These are phyloP conservation scores for Rhynchophorus ferrugineus DNA, from an alignment of 1,140 invertebrate species.

Conservation along the genomic window DNA sequence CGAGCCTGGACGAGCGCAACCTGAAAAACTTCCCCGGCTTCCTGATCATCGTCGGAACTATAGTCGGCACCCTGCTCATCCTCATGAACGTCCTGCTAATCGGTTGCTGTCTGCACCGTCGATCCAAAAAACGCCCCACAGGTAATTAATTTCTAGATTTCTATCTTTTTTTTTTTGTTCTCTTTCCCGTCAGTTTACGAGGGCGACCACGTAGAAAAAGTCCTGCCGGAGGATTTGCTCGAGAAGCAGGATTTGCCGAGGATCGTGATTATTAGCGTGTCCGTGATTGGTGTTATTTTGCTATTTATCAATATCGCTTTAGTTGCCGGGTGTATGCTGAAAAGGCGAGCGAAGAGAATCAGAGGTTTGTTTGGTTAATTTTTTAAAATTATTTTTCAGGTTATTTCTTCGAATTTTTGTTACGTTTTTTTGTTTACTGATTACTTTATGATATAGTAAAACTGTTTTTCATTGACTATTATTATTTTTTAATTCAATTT, in stretches of 20 bases:
- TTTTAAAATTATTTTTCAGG: too few species aligned
- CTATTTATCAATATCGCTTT: constrained; percentile 74
- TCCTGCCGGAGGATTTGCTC: constrained; percentile 57
- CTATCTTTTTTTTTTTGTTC: constrained; percentile 45
- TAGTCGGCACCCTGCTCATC: constrained; percentile 63
- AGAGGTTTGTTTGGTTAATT: constrained; percentile 56
- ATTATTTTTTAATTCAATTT: too few species aligned
- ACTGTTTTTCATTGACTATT: too few species aligned
- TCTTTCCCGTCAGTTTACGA: constrained; percentile 46
- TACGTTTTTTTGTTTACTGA: too few species aligned
- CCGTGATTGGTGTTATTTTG: constrained; percentile 67
- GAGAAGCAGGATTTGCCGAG: constrained; percentile 63
- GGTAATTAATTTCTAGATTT: constrained; percentile 46
- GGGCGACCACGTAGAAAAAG: constrained; percentile 39
- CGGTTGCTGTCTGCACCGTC: constrained; percentile 76
- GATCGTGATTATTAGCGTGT: constrained; percentile 74
- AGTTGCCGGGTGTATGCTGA: constrained; percentile 76
- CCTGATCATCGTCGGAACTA: constrained; percentile 65
- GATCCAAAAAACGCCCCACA: constrained; percentile 64
- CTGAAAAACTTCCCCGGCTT: constrained; percentile 48
- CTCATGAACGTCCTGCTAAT: constrained; percentile 78
- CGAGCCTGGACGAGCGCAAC: constrained; percentile 40
- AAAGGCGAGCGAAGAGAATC: constrained; percentile 58
- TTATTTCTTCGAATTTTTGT: too few species aligned
- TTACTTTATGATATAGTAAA: too few species aligned